Base-by-base conservation (phyloP, 2,113 vertebrate genomes). In the Phyllostomus discolor region DNA sequence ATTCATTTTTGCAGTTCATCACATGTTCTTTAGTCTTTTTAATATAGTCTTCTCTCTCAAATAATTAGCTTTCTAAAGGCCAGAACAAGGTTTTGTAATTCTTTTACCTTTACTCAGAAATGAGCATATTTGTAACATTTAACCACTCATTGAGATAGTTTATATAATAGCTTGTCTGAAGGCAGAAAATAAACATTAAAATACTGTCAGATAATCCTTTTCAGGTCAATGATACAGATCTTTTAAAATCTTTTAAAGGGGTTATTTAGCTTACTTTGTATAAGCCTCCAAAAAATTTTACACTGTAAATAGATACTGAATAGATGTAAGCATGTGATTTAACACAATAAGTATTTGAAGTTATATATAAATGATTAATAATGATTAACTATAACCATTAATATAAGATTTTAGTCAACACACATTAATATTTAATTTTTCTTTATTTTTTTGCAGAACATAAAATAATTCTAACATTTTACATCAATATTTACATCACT, bases 231-330 rank as follows among this genome's bases (percentile, higher is more conserved):
- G 15, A 46, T 41, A 95, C 4, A 84, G 7, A 67, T 41, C 12
- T 95, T 95, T 96, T n/a, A 50, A 89, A 81, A 67, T 41, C 12
- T 95, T 95, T 96, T n/a, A 50, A 89, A 81, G 72, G 15, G 35
- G 5, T 73, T 72, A 76, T 57, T 80, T 75, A 83, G 17, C 14
- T 69, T 67, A 59, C 50, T 91, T 70, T 89, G 10, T 35, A 69
- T 75, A 91, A 88, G 4, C 4, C 7, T 41, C 28, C 24, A 81
- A 66, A 76, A 57, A 50, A 85, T 0, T 59, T 3, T 19, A 59
- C 10, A 41, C 9, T 69, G 2, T 64, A 88, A 12, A 19, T 69
- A 14, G 64, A 66, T 62, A 48, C 26, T 83, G 4, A 24, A 87
- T 80, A 82, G 38, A 64, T 17, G 4, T 82, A 17, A 62, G 1